Conservation (phyloP, 2,113 vertebrate species). For the Sander vitreus region DNA sequence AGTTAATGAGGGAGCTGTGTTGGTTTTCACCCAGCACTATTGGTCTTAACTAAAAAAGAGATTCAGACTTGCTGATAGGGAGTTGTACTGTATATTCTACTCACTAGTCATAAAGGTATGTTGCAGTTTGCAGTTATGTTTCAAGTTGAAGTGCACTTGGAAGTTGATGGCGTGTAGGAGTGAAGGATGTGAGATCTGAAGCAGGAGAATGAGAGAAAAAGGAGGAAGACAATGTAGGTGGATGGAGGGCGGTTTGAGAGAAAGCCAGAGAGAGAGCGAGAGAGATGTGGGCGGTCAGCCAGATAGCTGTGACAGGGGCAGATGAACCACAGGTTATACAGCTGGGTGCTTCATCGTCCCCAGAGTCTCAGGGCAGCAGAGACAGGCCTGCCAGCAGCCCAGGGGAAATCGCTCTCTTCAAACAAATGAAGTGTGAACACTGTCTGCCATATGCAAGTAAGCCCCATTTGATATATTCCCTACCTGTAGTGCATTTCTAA, state of each 20-base stretch:
- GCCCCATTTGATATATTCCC: constrained; percentile 58
- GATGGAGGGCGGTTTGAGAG: constrained; percentile 8
- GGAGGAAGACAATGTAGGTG: background rate
- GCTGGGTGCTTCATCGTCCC: constrained; percentile 58
- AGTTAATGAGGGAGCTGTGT: background rate
- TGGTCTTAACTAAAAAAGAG: background rate
- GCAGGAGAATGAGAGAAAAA: constrained; percentile 2
- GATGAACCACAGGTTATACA: constrained; percentile 62
- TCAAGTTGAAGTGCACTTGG: constrained; percentile 24
- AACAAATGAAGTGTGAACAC: constrained; percentile 73
- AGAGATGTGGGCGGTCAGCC: constrained; percentile 64
- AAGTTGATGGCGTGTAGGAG: constrained; percentile 35
- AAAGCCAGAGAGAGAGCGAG: constrained; percentile 28
- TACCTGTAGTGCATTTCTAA: constrained; percentile 64
- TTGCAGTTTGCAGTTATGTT: constrained; percentile 29
- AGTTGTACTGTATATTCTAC: background rate
- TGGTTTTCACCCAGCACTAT: background rate
- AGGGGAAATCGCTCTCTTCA: constrained; percentile 71
- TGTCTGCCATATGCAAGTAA: constrained; percentile 70
- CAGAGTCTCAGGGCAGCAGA: constrained; percentile 50
- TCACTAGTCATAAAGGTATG: constrained; percentile 13
- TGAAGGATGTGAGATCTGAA: constrained; percentile 40
- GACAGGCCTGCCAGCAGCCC: constrained; percentile 45
- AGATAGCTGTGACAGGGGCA: constrained; percentile 57
- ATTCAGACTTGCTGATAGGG: background rate